Percentiles rank a stretch among this genome's conserved stretches.
phyloP scores from a whole-genome alignment of 2,113 vertebrate species.

The Chiloscyllium plagiosum region DNA sequence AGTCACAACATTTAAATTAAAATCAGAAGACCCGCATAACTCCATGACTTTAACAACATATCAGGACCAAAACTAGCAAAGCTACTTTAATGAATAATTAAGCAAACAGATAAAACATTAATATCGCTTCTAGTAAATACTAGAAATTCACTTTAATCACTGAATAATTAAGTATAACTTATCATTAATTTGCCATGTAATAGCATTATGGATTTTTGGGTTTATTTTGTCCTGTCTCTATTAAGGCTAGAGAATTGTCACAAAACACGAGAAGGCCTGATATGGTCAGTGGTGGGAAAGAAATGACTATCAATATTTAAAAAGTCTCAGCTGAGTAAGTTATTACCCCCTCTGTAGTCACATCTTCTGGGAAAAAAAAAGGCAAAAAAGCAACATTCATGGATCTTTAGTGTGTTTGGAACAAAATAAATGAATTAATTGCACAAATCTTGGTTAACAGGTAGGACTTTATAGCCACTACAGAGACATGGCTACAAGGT shows the following conservation, averaged over 20 bases:
- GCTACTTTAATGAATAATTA: background rate
- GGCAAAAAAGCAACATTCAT: too few species aligned
- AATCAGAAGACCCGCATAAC: background rate
- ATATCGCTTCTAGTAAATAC: background rate
- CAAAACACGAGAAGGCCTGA: background rate
- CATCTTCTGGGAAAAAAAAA: too few species aligned
- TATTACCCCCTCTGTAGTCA: background rate
- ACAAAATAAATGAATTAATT: too few species aligned
- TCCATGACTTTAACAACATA: background rate
- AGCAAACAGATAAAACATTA: background rate
- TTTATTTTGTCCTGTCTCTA: background rate
- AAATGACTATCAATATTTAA: background rate
- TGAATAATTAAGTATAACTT: background rate
- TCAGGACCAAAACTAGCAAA: background rate
- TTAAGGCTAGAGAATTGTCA: background rate
- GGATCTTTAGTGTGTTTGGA: too few species aligned
- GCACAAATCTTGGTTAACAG: too few species aligned
- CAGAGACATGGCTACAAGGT: too few species aligned
- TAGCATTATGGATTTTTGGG: background rate
- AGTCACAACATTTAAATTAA: background rate
- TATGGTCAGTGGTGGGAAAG: background rate
- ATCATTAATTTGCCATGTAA: background rate
- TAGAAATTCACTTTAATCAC: background rate
- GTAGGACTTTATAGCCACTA: too few species aligned
- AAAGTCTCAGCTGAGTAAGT: background rate